Base-by-base conservation (phyloP, 2,888 invertebrate species). In the Tanytarsus gracilentus region DNA sequence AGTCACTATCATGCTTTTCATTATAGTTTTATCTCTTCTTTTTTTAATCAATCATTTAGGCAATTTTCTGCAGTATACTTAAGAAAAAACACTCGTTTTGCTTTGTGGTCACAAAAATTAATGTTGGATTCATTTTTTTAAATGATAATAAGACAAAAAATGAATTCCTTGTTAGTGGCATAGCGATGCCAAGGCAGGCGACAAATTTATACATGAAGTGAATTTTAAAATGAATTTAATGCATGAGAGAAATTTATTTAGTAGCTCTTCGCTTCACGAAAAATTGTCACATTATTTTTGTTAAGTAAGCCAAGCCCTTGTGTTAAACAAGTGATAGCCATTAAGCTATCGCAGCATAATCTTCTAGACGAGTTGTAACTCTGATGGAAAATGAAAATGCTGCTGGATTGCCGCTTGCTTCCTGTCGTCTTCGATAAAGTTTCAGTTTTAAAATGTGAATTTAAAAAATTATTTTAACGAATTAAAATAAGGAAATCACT, bases 201-300 rank as follows among this genome's bases (percentile, higher is more conserved):
- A 58, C 58, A 58, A 58, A 58, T 58, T 48, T 27, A 16, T 27
- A 30, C 16, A 26, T 29, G 55, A 23, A 16, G 7, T 16, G 14
- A 26, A 40, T 8, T 27, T 6, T 7, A 29, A n/a, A 29, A 18
- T 27, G 26, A 39, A 16, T 51, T 39, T 39, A 56, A 16, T 58
- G 58, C 58, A 58, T 58, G 58, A 53, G 27, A 39, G 55, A 39
- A 56, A 40, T 40, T 56, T 40, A 40, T 39, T 56, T 25, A 27
- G 29, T 6, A 25, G 11, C 33, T 4, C 21, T 26, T 30, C 36
- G 29, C 14, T 33, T 25, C 39, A 48, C 18, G 36, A 64, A 70
- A 72, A 65, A 68, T 71, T 73, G 74, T 73, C 73, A 74, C 72
- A 73, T 73, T 68, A 73, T 72, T 74, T 74, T 73, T 74, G 73